These are phyloP conservation scores for Odontomyia ornata DNA, from an alignment of 2,888 invertebrate species.

Conservation along the genomic window DNA sequence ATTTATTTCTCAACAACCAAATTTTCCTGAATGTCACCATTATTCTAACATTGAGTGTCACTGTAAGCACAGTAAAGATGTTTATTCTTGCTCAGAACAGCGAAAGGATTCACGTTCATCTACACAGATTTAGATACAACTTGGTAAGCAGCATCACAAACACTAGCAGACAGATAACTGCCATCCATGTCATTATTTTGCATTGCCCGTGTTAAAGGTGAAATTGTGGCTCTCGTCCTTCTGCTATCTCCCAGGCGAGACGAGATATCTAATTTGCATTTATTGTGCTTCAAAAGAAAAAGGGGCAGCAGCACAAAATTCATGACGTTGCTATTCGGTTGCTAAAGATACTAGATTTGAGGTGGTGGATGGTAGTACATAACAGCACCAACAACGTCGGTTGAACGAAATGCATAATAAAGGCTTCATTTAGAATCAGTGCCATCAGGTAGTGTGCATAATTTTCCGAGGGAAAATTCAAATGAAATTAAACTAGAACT, in stretches of 20 bases:
- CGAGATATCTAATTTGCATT: constrained; percentile 50
- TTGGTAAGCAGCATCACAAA: constrained; percentile 33
- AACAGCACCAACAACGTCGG: neutral
- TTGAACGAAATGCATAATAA: neutral
- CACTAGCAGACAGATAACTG: constrained; percentile 47
- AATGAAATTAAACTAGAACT: neutral
- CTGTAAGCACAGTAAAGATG: neutral
- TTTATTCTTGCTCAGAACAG: neutral
- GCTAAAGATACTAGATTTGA: neutral
- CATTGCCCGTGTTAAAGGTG: constrained; percentile 33
- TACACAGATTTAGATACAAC: constrained; percentile 8
- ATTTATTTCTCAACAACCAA: too few species aligned
- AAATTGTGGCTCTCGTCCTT: constrained; percentile 38
- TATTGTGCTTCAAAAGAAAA: constrained; percentile 46
- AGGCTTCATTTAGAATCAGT: neutral
- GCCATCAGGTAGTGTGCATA: neutral
- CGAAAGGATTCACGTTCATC: constrained; percentile 2
- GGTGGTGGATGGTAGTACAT: neutral
- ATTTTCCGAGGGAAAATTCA: neutral
- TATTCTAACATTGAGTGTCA: neutral
- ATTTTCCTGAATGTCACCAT: too few species aligned
- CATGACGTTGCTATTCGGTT: neutral
- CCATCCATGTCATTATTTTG: constrained; percentile 39
- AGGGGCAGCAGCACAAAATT: constrained; percentile 16
- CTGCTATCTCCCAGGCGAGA: constrained; percentile 14